Evolutionary conservation across 2,113 vertebrate genomes (phyloP).

Genomic region (Carassius gibelio): DNA sequence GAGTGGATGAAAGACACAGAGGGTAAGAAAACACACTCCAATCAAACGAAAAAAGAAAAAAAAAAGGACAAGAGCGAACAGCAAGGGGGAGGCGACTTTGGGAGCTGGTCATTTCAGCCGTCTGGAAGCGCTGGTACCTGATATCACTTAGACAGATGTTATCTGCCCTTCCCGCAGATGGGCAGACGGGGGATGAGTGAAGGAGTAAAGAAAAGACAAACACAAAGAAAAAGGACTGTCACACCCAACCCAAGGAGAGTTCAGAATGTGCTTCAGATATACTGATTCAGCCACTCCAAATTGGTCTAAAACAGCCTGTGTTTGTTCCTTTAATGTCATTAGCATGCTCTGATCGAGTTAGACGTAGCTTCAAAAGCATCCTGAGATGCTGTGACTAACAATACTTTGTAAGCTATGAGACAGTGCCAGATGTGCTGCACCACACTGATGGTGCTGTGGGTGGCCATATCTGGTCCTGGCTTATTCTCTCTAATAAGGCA

Average conservation of each 20-base stretch:
- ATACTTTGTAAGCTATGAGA: neutral
- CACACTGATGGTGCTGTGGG: neutral
- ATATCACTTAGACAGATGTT: slow-evolving; percentile 74
- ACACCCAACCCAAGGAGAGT: slow-evolving; percentile 51
- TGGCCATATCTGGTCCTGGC: neutral
- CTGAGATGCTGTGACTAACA: neutral
- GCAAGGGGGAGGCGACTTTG: slow-evolving; percentile 40
- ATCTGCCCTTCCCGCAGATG: slow-evolving; percentile 65
- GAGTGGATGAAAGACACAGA: slow-evolving; percentile 65
- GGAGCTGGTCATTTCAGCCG: slow-evolving; percentile 67
- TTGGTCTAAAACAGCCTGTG: neutral
- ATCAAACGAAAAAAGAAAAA: slow-evolving; percentile 49
- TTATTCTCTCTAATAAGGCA: neutral
- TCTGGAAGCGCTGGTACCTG: slow-evolving; percentile 71
- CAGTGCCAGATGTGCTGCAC: neutral
- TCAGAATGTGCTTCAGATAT: neutral
- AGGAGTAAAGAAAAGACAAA: slow-evolving; percentile 66
- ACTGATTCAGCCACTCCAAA: neutral
- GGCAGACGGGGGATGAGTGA: slow-evolving; percentile 63
- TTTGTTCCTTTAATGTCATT: neutral
- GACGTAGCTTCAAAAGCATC: neutral
- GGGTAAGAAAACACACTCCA: slow-evolving; percentile 59
- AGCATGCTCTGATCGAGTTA: neutral
- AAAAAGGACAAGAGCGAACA: slow-evolving; percentile 40
- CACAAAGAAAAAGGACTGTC: slow-evolving; percentile 62